These are phyloP conservation scores for Peromyscus polionotus DNA, from an alignment of 2,113 vertebrate species.

Conservation along the genomic window DNA sequence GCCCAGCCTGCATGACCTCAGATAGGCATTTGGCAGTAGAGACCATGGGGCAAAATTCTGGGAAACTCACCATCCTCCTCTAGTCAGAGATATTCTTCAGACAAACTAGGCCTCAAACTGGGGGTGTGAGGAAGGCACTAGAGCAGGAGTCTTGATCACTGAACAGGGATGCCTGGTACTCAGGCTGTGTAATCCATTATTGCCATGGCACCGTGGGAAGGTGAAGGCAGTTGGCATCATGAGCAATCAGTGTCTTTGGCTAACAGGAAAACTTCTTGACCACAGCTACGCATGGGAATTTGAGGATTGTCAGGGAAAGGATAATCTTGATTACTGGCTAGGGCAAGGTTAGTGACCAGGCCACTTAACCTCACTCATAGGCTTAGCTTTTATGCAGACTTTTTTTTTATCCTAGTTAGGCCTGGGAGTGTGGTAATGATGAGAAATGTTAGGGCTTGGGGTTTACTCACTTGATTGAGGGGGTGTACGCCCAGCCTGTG, in stretches of 20 bases:
- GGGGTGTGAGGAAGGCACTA: not conserved
- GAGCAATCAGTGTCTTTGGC: not conserved
- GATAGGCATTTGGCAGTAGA: not conserved
- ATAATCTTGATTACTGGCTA: not conserved
- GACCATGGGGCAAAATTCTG: not conserved
- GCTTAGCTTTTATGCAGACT: not conserved
- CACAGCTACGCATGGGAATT: not conserved
- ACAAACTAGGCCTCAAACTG: not conserved
- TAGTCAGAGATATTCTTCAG: not conserved
- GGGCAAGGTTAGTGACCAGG: not conserved
- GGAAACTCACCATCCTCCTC: not conserved
- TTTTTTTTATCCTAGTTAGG: not conserved
- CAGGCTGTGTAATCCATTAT: not conserved
- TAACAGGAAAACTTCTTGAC: not conserved
- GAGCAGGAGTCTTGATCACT: not conserved
- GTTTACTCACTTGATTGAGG: not conserved
- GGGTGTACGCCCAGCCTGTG: not conserved
- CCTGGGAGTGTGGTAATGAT: not conserved
- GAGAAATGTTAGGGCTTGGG: not conserved
- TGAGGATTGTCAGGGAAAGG: not conserved
- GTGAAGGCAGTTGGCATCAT: not conserved
- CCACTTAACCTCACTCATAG: not conserved
- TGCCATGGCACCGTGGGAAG: not conserved
- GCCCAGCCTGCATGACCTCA: not conserved
- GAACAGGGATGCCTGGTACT: not conserved